Conservation (phyloP, 2,888 invertebrate species). For the Platycheirus rosarum region DNA sequence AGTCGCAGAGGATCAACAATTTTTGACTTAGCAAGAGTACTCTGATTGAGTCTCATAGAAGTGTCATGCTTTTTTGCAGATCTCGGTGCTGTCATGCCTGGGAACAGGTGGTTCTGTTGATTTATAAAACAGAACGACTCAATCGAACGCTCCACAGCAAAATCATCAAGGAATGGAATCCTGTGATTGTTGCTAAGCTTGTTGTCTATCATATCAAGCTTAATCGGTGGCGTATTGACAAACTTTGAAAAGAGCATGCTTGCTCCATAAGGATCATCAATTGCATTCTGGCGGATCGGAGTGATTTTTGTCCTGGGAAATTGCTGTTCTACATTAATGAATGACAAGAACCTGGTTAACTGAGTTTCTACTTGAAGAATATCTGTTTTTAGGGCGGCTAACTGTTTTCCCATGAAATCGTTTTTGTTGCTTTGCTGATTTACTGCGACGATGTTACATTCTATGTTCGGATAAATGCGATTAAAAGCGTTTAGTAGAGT, state of each 20-base stretch:
- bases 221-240: slow-evolving; percentile 80
- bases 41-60: slow-evolving; percentile 14
- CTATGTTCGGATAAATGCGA: slow-evolving; percentile 76
- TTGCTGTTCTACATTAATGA: slow-evolving; percentile 35
- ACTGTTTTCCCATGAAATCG: slow-evolving; percentile 76
- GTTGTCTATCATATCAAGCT: slow-evolving; percentile 75
- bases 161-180: slow-evolving; percentile 79
- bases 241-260: slow-evolving; percentile 77
- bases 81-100: slow-evolving; percentile 37
- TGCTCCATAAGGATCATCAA: slow-evolving; percentile 12
- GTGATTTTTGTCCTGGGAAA: slow-evolving; percentile 43
- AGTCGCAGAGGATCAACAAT: slow-evolving; percentile 79
- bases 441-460: slow-evolving; percentile 76
- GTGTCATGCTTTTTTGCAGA: slow-evolving; percentile 54
- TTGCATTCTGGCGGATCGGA: slow-evolving; percentile 47
- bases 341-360: slow-evolving; percentile 75
- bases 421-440: slow-evolving; percentile 77
- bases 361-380: slow-evolving; percentile 78
- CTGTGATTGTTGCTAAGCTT: slow-evolving; percentile 75
- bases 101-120: slow-evolving; percentile 63
- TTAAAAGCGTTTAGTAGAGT: slow-evolving; percentile 77
- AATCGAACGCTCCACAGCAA: slow-evolving; percentile 75
- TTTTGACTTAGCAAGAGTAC: slow-evolving; percentile 77
- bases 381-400: slow-evolving; percentile 76
- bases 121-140: slow-evolving; percentile 72